These are phyloP conservation scores for Papilio dardanus DNA, from an alignment of 1,140 invertebrate species.

Conservation along the genomic window DNA sequence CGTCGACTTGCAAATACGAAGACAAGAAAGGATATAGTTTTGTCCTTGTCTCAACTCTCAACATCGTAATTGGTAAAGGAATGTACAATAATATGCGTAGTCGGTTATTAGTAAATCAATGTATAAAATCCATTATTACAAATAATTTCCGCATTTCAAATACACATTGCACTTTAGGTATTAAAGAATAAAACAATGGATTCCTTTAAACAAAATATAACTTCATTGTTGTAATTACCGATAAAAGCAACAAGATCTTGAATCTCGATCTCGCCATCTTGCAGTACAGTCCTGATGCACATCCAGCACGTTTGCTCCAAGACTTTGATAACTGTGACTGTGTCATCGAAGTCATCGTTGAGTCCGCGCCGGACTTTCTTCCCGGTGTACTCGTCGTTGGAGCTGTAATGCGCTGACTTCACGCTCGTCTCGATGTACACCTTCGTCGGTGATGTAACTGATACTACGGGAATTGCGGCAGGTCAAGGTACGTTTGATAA, in stretches of 20 bases:
- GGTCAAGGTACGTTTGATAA: conserved; percentile 55
- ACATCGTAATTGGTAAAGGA: no score
- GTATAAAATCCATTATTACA: not conserved
- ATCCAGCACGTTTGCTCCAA: conserved; percentile 66
- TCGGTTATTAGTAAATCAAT: not conserved
- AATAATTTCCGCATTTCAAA: conserved; percentile 13
- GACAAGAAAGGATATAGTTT: not conserved
- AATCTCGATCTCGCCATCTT: conserved; percentile 71
- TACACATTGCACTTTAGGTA: not conserved
- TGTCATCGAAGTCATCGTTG: conserved; percentile 52
- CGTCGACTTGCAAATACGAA: not conserved
- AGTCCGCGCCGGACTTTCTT: conserved; percentile 38
- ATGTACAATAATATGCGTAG: not conserved
- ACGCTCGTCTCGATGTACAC: conserved; percentile 77
- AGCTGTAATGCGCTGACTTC: conserved; percentile 73
- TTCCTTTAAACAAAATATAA: not conserved
- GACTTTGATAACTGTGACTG: conserved; percentile 62
- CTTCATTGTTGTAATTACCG: conserved; percentile 59
- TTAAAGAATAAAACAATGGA: conserved; percentile 31
- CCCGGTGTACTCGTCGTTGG: conserved; percentile 66
- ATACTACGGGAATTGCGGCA: conserved; percentile 66
- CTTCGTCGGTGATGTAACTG: conserved; percentile 75
- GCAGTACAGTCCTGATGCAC: conserved; percentile 67
- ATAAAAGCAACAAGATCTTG: conserved; percentile 78
- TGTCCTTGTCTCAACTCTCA: not conserved